Evolutionary conservation across 2,888 invertebrate genomes (phyloP).

Genomic region (Apodemia mormo): DNA sequence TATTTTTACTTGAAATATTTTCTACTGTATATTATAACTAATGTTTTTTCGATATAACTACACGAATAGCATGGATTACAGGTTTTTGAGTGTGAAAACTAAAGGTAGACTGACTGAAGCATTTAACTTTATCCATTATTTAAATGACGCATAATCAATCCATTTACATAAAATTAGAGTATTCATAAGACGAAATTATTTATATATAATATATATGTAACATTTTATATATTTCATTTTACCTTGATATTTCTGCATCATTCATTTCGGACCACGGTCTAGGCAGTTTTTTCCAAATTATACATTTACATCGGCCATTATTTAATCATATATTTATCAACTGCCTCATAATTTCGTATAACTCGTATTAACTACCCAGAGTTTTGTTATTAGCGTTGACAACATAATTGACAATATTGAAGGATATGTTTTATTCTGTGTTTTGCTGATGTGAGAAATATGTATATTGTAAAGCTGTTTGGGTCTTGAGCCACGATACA

Average conservation of each 20-base stretch:
- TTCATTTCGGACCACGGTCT: constrained; percentile 59
- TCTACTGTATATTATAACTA: neutral
- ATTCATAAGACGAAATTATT: constrained; percentile 16
- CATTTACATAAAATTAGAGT: neutral
- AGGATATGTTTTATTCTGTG: too few species aligned
- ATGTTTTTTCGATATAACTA: neutral
- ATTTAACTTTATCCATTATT: constrained; percentile 22
- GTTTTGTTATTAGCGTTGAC: neutral
- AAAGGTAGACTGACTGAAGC: neutral
- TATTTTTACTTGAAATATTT: too few species aligned
- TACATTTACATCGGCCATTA: constrained; percentile 50
- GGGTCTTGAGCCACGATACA: too few species aligned
- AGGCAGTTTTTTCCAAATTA: constrained; percentile 63
- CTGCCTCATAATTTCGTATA: constrained; percentile 24
- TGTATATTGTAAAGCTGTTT: too few species aligned
- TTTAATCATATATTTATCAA: constrained; percentile 45
- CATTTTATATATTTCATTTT: constrained; percentile 35
- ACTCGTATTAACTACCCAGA: constrained; percentile 4
- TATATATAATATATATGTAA: constrained; percentile 27
- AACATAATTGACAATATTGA: neutral
- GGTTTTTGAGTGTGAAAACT: neutral
- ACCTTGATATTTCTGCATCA: constrained; percentile 37
- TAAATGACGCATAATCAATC: neutral
- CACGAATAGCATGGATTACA: neutral
- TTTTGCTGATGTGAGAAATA: too few species aligned